Conservation (phyloP, 2,888 invertebrate genomes). For the Isotomurus palustris region DNA sequence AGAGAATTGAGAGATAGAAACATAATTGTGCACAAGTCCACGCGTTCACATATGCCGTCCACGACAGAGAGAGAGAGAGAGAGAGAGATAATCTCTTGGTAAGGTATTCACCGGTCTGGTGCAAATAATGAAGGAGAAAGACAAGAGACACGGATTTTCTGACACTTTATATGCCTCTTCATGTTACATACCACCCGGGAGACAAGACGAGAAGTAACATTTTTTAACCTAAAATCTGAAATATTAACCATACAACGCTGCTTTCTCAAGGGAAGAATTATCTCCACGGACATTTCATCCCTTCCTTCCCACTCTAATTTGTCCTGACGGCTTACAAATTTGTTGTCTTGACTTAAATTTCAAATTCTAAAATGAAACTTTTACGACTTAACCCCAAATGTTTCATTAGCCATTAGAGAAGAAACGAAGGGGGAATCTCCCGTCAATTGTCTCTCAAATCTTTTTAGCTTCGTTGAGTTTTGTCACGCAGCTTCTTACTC, state of each 20-base stretch:
- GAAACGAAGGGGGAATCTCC: no score
- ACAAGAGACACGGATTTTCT: constrained; percentile 10
- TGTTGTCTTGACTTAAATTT: constrained; percentile 9
- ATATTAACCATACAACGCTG: not conserved
- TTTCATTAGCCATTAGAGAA: not conserved
- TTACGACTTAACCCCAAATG: constrained; percentile 7
- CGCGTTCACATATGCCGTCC: not conserved
- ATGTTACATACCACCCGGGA: constrained; percentile 10
- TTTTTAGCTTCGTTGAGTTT: no score
- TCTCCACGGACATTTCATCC: constrained; percentile 7
- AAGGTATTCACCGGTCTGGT: not conserved
- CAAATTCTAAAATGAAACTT: constrained; percentile 12
- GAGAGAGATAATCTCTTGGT: no score
- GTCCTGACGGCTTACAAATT: constrained; percentile 27
- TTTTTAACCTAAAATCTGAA: not conserved
- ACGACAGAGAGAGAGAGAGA: not conserved
- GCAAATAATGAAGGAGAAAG: constrained; percentile 8
- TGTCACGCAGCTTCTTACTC: no score
- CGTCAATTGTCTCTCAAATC: no score
- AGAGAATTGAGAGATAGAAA: not conserved
- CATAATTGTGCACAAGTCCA: not conserved
- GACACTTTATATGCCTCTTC: constrained; percentile 7
- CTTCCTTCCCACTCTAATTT: constrained; percentile 26
- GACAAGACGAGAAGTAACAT: not conserved
- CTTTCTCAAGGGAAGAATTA: not conserved